Evolutionary conservation across 2,888 invertebrate genomes (phyloP), one percentile per base, ranked within the genome.

Genomic region (Orgyia antiqua): DNA sequence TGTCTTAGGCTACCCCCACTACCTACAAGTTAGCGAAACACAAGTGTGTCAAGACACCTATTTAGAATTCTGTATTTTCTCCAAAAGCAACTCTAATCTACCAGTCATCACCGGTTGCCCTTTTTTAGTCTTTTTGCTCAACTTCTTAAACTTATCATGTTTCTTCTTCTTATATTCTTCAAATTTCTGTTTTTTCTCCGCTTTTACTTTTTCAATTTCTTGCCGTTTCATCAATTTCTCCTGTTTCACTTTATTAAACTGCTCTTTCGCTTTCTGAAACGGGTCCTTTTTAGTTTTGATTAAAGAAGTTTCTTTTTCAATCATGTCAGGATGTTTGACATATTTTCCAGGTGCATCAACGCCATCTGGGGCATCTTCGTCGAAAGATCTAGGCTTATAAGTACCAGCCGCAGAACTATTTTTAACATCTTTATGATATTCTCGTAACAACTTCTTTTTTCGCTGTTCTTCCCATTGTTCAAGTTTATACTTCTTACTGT

Each of bases 101-200:
- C 92, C 92, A 36, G 91, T 93, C 95, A 96, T 95, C 1, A 95
- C 78, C 0, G 96, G 96, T 61, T 96, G 96, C 0, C 96, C 96
- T 54, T 89, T 93, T 51, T 89, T 92, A 0, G 93, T 96, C 62
- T 91, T 93, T 62, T 91, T 92, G 27, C 91, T 92, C 23, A 95
- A 72, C 42, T 90, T 91, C 71, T 92, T 94, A 40, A 88, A 92
- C 35, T 88, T 90, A 27, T 92, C 90, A 26, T 89, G 80, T 51
- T 92, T 94, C 51, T 91, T 91, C 58, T 91, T 88, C 50, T 91
- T 92, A 54, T 93, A 93, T 42, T 88, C 88, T 45, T 88, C 86
- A 20, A 92, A 53, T 7, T 93, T 92, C 57, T 89, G 83, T 31
- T 88, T 86, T 44, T 82, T 88, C 55, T 93, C 91, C 24, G 87